These are phyloP conservation scores for Eristalis arbustorum DNA, from an alignment of 2,888 invertebrate genomes.

Conservation along the genomic window DNA sequence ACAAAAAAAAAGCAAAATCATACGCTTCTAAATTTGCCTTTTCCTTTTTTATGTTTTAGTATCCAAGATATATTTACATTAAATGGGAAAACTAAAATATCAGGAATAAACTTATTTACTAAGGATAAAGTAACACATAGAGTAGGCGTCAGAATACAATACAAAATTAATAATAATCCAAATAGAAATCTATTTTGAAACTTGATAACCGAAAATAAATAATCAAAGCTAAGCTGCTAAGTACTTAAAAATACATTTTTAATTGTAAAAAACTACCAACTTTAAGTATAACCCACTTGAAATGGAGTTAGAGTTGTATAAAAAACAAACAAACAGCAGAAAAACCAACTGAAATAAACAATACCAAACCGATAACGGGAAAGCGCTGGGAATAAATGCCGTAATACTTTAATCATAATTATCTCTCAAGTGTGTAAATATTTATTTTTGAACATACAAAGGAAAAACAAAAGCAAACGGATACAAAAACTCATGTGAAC, in stretches of 20 bases:
- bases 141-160: constrained; percentile 12
- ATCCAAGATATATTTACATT: constrained; percentile 24
- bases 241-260: constrained; percentile 19
- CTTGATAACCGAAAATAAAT: constrained; percentile 10
- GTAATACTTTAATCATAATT: constrained; percentile 4
- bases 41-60: constrained; percentile 16
- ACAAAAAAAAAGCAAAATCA: constrained; percentile 39
- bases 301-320: constrained; percentile 39
- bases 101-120: constrained; percentile 47
- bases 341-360: not conserved
- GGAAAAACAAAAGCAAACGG: not conserved
- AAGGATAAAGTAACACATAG: constrained; percentile 37
- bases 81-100: constrained; percentile 41
- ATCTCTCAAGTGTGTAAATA: constrained; percentile 56
- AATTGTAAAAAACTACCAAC: constrained; percentile 18
- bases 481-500: constrained; percentile 1
- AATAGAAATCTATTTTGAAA: constrained; percentile 28
- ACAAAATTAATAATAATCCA: not conserved
- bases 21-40: constrained; percentile 53
- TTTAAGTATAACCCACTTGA: not conserved
- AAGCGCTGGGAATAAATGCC: constrained; percentile 7
- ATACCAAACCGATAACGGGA: not conserved
- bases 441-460: constrained; percentile 41
- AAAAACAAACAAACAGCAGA: not conserved
- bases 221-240: constrained; percentile 45